Percentiles rank a stretch among this genome's conserved stretches.
Evolutionary conservation across 2,797 vertebrate genomes (phyloP).

Genomic region (Gymnoscopelus microlampas): DNA sequence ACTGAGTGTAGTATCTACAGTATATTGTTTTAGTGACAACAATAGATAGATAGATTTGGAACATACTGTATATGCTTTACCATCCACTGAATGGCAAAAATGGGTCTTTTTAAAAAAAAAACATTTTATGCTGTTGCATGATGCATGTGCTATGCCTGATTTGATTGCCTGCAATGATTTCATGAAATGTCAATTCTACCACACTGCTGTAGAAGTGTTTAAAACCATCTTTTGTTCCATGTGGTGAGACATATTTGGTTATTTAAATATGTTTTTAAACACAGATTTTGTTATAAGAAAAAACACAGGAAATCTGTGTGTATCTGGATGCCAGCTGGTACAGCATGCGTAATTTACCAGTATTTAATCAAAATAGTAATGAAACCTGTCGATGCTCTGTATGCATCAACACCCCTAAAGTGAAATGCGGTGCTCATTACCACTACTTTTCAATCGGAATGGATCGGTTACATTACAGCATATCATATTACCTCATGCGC

Average conservation of each 20-base stretch:
- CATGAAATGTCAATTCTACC: conserved; percentile 12
- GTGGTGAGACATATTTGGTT: conserved; percentile 10
- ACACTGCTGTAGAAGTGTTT: background rate
- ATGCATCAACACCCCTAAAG: conserved; percentile 61
- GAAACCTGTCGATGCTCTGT: conserved; percentile 51
- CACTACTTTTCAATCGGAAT: conserved; percentile 53
- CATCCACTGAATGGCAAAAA: conserved; percentile 39
- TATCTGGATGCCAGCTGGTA: conserved; percentile 48
- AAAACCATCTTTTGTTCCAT: background rate
- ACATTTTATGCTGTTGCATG: conserved; percentile 67
- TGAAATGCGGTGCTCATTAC: conserved; percentile 60
- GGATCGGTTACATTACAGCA: conserved; percentile 61
- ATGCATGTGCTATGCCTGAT: conserved; percentile 67
- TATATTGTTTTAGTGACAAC: conserved; percentile 2
- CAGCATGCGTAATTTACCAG: conserved; percentile 45
- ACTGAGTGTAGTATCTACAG: background rate
- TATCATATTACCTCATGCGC: conserved; percentile 52
- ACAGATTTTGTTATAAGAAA: conserved; percentile 33
- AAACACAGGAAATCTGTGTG: conserved; percentile 14
- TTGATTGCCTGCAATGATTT: conserved; percentile 30
- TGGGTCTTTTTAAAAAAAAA: conserved; percentile 16
- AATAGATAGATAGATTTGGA: conserved; percentile 52
- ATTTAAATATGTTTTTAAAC: conserved; percentile 19
- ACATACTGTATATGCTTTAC: conserved; percentile 50
- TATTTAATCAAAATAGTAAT: conserved; percentile 63